These are phyloP conservation scores for Trachelus iudaicus DNA, from an alignment of 2,888 invertebrate genomes.

Conservation along the genomic window DNA sequence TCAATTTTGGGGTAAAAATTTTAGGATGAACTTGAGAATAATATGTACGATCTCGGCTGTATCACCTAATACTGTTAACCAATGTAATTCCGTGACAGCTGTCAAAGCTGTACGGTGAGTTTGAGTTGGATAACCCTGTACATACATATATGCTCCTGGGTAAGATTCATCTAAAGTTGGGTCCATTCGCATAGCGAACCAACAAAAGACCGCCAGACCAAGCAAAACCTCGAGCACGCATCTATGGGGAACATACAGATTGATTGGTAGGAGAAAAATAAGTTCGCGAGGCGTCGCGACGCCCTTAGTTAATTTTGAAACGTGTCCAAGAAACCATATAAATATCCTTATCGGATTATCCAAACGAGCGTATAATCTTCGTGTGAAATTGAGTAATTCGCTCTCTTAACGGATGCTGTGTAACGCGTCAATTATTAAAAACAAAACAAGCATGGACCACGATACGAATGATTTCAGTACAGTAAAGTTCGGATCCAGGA, in stretches of 20 bases:
- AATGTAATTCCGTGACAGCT: neutral
- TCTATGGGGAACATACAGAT: neutral
- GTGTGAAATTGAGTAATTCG: neutral
- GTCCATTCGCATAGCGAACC: neutral
- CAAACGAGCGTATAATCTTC: too few species aligned
- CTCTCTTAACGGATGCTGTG: neutral
- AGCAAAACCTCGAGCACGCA: neutral
- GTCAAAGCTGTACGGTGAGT: too few species aligned
- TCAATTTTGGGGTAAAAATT: neutral
- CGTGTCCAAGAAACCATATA: neutral
- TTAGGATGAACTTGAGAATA: neutral
- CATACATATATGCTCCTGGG: neutral
- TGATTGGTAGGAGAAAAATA: neutral
- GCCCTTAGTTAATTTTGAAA: neutral
- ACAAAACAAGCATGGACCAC: conserved; percentile 13
- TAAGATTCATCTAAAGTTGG: neutral
- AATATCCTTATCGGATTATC: neutral
- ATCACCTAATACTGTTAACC: neutral
- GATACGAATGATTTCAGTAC: neutral
- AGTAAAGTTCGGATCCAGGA: neutral
- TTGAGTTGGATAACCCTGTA: neutral
- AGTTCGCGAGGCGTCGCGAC: neutral
- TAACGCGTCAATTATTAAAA: conserved; percentile 16
- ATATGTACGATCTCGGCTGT: too few species aligned
- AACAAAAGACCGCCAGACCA: neutral